Conservation (phyloP, 2,888 invertebrate species). For the Drosophila nigritarsus region DNA sequence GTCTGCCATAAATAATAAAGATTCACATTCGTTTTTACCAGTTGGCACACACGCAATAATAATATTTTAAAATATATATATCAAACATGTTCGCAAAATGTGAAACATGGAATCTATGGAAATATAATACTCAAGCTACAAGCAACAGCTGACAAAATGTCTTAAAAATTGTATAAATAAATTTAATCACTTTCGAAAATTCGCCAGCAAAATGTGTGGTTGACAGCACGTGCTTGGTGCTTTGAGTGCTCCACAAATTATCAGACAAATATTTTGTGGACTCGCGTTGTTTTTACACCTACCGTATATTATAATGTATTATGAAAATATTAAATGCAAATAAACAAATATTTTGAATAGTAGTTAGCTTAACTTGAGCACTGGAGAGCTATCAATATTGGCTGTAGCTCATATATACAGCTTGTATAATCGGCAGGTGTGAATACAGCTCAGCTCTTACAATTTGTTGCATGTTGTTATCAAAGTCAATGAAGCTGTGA, state of each 20-base stretch:
- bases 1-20: neutral
- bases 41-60: neutral
- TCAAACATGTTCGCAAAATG: neutral
- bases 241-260: neutral
- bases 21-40: neutral
- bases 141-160: slow-evolving; percentile 5
- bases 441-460: neutral
- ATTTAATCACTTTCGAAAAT: neutral
- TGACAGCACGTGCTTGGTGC: slow-evolving; percentile 23
- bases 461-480: slow-evolving; percentile 44
- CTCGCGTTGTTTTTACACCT: neutral
- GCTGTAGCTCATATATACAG: neutral
- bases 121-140: slow-evolving; percentile 11
- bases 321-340: neutral
- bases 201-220: neutral
- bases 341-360: neutral
- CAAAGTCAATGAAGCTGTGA: slow-evolving; percentile 41
- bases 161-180: neutral
- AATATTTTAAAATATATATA: neutral
- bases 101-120: neutral
- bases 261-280: slow-evolving; percentile 4
- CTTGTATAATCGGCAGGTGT: slow-evolving; percentile 14
- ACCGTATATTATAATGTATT: neutral
- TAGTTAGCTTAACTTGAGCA: neutral
- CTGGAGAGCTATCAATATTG: neutral